These are phyloP conservation scores for Saiga tatarica DNA, from an alignment of 2,113 vertebrate genomes.

Conservation along the genomic window DNA sequence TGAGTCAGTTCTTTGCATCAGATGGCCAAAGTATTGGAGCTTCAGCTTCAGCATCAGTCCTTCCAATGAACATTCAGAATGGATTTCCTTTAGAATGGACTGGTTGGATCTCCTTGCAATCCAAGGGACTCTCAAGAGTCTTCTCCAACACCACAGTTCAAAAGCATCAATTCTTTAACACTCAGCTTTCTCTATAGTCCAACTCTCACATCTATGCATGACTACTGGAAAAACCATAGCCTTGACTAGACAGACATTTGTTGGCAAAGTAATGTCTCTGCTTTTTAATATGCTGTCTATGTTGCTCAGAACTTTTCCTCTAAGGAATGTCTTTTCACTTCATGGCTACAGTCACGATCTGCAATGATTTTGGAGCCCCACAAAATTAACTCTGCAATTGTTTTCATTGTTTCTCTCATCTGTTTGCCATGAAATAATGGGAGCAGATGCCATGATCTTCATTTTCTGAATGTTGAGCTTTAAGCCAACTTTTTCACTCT, in stretches of 20 bases:
- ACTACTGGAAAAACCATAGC: background rate
- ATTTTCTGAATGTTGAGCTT: background rate
- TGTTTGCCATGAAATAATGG: background rate
- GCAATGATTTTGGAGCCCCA: background rate
- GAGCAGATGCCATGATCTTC: background rate
- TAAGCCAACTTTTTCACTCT: background rate
- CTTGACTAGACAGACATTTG: background rate
- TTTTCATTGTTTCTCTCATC: background rate
- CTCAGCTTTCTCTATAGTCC: background rate
- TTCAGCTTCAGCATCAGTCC: background rate
- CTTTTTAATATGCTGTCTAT: background rate
- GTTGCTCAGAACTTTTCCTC: background rate
- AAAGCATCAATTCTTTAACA: background rate
- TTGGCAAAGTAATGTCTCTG: background rate
- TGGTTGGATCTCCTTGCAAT: background rate
- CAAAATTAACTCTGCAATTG: background rate
- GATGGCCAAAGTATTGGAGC: background rate
- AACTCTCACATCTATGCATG: background rate
- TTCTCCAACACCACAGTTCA: background rate
- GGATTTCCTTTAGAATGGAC: background rate
- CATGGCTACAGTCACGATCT: background rate
- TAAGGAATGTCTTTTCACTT: background rate
- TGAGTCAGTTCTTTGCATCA: background rate
- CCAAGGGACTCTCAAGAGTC: background rate
- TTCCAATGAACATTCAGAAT: background rate